Base-by-base conservation (phyloP, 2,888 invertebrate species). In the Athalia cordata region DNA sequence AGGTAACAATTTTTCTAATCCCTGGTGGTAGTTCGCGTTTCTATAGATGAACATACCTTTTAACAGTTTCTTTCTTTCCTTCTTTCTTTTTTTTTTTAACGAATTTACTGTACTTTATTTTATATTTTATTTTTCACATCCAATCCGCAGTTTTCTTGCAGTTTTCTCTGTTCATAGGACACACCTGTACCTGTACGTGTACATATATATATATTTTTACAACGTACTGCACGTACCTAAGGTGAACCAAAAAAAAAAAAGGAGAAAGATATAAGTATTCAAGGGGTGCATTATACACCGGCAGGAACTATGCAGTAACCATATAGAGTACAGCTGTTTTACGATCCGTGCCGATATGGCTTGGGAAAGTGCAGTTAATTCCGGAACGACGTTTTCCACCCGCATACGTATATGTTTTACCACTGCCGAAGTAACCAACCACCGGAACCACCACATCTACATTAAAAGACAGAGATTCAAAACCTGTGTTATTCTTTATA, bases 351-450 rank as follows among this genome's bases (percentile, higher is more conserved):
- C 5, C n/a, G 59, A 72, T 59, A 59, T 57, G n/a, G 70, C 43
- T 43, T 43, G 70, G 43, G 3, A 43, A 50, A 70, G 45, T 70
- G 43, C 55, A 29, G 11, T 55, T 57, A 57, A 43, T 70, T 57
- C 70, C 43, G 57, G 45, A 29, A 29, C 29, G 29, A 29, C 29
- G 29, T 29, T 29, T 29, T 29, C 29, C 29, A 29, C 29, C 29
- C 29, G 29, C 29, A 29, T 29, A 29, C 29, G 29, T 29, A 29
- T 29, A 29, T 29, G 2, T 29, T 29, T 29, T 29, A 29, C 29
- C 29, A 29, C 29, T 29, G 29, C 29, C 2, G 29, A 29, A 29
- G 29, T 29, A 29, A 29, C 29, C 29, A 29, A 29, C 29, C 29
- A 2, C 29, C 29, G 2, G 29, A 29, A 1, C 29, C 2, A 29